Evolutionary conservation across 37 sponge, comb jelly and placozoan species (phyloP).

Genomic region (Diacarnus erythraeanus): DNA sequence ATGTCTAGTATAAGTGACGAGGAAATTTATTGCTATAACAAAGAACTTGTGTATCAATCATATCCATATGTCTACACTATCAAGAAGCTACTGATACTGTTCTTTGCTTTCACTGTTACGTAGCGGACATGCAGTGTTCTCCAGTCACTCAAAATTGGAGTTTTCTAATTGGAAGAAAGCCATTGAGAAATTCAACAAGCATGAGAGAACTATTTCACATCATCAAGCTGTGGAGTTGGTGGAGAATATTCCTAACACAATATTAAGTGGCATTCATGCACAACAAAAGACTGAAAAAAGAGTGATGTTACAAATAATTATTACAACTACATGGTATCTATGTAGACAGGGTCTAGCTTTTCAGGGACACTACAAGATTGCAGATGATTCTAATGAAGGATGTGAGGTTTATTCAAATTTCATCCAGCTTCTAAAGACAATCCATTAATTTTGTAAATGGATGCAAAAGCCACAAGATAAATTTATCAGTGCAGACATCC

Average conservation of each 20-base stretch:
- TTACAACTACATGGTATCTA: conserved; percentile 39
- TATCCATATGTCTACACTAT: conserved; percentile 55
- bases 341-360: conserved; percentile 38
- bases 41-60: conserved; percentile 34
- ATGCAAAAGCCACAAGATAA: conserved; percentile 32
- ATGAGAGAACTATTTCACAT: conserved; percentile 19
- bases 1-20: no score
- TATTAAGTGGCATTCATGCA: conserved; percentile 29
- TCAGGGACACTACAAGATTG: conserved; percentile 19
- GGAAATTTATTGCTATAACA: no score
- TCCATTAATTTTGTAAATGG: conserved; percentile 26
- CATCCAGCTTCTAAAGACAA: conserved; percentile 45
- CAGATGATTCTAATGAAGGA: not conserved
- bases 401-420: conserved; percentile 40
- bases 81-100: conserved; percentile 38
- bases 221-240: conserved; percentile 32
- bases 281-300: conserved; percentile 27
- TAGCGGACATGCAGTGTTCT: conserved; percentile 26
- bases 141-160: conserved; percentile 6
- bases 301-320: conserved; percentile 25
- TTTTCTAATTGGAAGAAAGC: conserved; percentile 54
- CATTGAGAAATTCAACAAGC: conserved; percentile 35
- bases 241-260: conserved; percentile 27
- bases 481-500: conserved; percentile 39
- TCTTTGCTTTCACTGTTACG: conserved; percentile 38